phyloP scores from a whole-genome alignment of 2,797 vertebrate genomes.

The Pogonophryne albipinna region DNA sequence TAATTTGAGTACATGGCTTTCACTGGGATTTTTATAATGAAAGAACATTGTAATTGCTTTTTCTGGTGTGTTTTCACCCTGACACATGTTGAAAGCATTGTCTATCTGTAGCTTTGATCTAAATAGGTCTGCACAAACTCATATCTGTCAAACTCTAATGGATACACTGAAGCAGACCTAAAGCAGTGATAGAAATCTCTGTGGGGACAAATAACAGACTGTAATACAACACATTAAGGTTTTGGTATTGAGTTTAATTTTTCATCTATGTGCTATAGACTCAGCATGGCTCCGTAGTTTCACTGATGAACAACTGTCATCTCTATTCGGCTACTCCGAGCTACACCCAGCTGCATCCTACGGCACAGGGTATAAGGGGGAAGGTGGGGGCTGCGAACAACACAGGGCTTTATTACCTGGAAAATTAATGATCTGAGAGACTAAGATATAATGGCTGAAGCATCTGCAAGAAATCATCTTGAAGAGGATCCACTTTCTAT shows the following conservation, averaged over 20 bases:
- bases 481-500: conserved; percentile 58
- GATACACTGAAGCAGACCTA: conserved; percentile 77
- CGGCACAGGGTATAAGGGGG: conserved; percentile 53
- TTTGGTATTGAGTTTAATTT: conserved; percentile 89
- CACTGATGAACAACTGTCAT: conserved; percentile 84
- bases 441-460: conserved; percentile 81
- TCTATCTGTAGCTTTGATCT: conserved; percentile 35
- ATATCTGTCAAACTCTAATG: conserved; percentile 55
- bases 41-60: conserved; percentile 13
- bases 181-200: conserved; percentile 83
- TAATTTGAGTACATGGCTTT: not conserved
- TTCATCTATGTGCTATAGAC: conserved; percentile 87
- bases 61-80: not conserved
- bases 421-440: conserved; percentile 87
- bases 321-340: conserved; percentile 74
- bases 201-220: conserved; percentile 85
- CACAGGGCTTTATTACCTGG: conserved; percentile 82
- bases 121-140: conserved; percentile 48
- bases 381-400: conserved; percentile 72
- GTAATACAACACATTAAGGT: conserved; percentile 81
- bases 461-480: conserved; percentile 81
- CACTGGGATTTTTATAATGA: not conserved
- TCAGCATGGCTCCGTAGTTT: conserved; percentile 84
- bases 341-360: conserved; percentile 81
- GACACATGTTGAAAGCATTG: conserved; percentile 23